Conservation (phyloP, 2,888 invertebrate genomes). For the Diaphora mendica region DNA sequence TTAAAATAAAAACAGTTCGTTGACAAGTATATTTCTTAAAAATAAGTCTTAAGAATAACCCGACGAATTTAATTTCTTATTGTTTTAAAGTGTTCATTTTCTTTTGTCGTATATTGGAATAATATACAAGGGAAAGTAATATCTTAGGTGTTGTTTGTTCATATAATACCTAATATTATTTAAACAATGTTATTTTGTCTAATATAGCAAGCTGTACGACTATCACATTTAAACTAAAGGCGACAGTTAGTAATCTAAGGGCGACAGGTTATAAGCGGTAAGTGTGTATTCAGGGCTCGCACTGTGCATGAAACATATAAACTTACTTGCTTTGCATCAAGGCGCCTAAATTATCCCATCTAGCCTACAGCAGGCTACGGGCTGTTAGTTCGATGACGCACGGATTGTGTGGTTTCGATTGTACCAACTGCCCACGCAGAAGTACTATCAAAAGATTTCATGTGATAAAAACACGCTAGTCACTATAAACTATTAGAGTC, state of each 20-base stretch:
- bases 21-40: neutral
- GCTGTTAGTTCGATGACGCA: neutral
- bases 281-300: neutral
- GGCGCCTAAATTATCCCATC: neutral
- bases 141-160: no score
- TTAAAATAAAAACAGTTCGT: no score
- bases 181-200: no score
- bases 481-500: neutral
- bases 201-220: no score
- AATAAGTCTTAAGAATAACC: neutral
- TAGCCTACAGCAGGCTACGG: neutral
- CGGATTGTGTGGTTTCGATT: neutral
- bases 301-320: neutral
- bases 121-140: neutral
- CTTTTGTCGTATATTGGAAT: no score
- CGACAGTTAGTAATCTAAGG: neutral
- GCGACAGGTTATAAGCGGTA: neutral
- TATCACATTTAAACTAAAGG: neutral
- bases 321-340: neutral
- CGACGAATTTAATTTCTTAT: neutral
- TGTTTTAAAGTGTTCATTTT: neutral
- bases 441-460: neutral
- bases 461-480: neutral
- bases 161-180: no score
- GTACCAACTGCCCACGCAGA: neutral